phyloP scores from a whole-genome alignment of 2,797 vertebrate species.

The Molossus molossus region DNA sequence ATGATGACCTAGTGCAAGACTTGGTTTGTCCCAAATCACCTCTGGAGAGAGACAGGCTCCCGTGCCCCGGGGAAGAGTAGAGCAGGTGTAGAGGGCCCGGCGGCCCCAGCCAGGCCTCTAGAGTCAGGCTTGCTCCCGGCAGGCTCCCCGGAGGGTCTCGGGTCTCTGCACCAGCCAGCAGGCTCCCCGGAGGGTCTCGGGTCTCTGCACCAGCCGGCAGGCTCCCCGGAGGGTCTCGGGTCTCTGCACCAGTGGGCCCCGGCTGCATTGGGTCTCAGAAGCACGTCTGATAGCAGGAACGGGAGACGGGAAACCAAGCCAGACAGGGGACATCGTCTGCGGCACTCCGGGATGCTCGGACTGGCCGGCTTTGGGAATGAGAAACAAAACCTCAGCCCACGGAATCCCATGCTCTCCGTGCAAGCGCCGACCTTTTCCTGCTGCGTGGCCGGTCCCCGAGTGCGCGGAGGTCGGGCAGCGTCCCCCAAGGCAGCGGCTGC shows the following conservation, averaged over 20 bases:
- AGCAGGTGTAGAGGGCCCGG: not conserved
- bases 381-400: not conserved
- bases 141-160: not conserved
- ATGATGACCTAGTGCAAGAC: not conserved
- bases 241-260: no score
- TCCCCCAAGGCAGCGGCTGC: not conserved
- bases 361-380: slow-evolving; percentile 52
- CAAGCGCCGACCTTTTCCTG: not conserved
- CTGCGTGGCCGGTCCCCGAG: not conserved
- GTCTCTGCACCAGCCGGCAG: no score
- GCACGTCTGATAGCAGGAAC: slow-evolving; percentile 27
- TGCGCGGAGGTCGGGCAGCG: fast-evolving
- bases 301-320: slow-evolving; percentile 77
- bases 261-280: not conserved
- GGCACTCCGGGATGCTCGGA: slow-evolving; percentile 56
- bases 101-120: not conserved
- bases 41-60: not conserved
- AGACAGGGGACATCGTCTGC: slow-evolving; percentile 41
- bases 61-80: fast-evolving
- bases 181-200: no score
- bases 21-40: not conserved
- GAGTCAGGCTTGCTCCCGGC: not conserved
- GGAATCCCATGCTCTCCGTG: not conserved
- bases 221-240: no score
- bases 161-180: not conserved